phyloP scores from a whole-genome alignment of 2,888 invertebrate genomes.

The Protula sp. region DNA sequence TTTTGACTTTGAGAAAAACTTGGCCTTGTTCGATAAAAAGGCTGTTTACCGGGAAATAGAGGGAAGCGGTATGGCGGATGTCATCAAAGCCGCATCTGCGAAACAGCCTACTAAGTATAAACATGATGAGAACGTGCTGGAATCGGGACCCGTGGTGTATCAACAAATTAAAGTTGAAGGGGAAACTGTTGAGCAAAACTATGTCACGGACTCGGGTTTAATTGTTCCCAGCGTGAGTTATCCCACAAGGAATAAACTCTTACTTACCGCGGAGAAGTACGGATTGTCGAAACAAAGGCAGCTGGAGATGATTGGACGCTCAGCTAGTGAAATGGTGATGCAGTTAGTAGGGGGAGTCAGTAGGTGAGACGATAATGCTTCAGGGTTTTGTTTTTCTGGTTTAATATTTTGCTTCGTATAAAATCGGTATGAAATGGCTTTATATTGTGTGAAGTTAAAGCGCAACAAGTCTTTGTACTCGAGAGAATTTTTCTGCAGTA shows the following conservation, averaged over 20 bases:
- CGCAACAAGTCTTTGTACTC: no score
- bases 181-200: conserved; percentile 5
- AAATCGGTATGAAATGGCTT: no score
- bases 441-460: no score
- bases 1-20: conserved; percentile 91
- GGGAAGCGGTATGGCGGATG: conserved; percentile 9
- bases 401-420: no score
- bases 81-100: background rate
- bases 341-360: conserved; percentile 79
- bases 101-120: conserved; percentile 60
- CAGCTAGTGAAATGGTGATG: conserved; percentile 76
- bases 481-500: no score
- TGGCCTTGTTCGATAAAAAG: conserved; percentile 82
- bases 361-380: conserved; percentile 43
- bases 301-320: conserved; percentile 74
- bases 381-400: no score
- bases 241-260: conserved; percentile 65
- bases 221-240: conserved; percentile 71
- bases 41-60: conserved; percentile 73
- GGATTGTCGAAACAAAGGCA: conserved; percentile 66
- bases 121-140: conserved; percentile 81
- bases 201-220: conserved; percentile 66
- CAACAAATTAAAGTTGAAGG: conserved; percentile 61
- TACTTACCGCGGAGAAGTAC: conserved; percentile 64
- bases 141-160: conserved; percentile 62